Evolutionary conservation across 2,888 invertebrate genomes (phyloP).

Genomic region (Apotomis capreana): DNA sequence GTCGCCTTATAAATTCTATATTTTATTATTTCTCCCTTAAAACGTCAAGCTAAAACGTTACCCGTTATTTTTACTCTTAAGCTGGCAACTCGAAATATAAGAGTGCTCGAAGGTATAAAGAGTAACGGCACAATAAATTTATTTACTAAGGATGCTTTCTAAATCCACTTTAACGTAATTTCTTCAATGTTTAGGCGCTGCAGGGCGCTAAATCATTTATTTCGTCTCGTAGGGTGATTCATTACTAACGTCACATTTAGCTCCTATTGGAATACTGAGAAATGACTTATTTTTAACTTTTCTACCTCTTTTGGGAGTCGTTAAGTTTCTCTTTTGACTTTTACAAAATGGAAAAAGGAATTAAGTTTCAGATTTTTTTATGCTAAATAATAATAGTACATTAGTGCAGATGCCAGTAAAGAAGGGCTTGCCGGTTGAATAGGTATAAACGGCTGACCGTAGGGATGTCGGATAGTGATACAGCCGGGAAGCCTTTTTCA

Average conservation of each 20-base stretch:
- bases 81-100: slow-evolving; percentile 12
- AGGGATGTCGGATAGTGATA: too few relatives aligned
- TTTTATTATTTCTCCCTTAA: neutral
- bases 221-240: slow-evolving; percentile 3
- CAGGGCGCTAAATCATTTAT: slow-evolving; percentile 36
- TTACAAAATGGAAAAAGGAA: too few relatives aligned
- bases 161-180: slow-evolving; percentile 40
- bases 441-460: too few relatives aligned
- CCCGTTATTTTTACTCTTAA: slow-evolving; percentile 20
- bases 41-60: slow-evolving; percentile 1
- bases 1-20: neutral
- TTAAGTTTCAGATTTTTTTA: too few relatives aligned
- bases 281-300: neutral
- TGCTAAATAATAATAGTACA: too few relatives aligned
- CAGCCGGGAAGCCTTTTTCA: too few relatives aligned
- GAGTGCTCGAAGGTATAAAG: slow-evolving; percentile 29
- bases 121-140: slow-evolving; percentile 40
- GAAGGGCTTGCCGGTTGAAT: too few relatives aligned
- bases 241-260: slow-evolving; percentile 15
- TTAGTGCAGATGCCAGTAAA: too few relatives aligned
- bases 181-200: slow-evolving; percentile 29
- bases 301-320: too few relatives aligned
- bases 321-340: neutral
- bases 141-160: slow-evolving; percentile 40
- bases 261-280: neutral